Evolutionary conservation across 1,140 invertebrate genomes (phyloP).

Genomic region (Leptopilina boulardi): DNA sequence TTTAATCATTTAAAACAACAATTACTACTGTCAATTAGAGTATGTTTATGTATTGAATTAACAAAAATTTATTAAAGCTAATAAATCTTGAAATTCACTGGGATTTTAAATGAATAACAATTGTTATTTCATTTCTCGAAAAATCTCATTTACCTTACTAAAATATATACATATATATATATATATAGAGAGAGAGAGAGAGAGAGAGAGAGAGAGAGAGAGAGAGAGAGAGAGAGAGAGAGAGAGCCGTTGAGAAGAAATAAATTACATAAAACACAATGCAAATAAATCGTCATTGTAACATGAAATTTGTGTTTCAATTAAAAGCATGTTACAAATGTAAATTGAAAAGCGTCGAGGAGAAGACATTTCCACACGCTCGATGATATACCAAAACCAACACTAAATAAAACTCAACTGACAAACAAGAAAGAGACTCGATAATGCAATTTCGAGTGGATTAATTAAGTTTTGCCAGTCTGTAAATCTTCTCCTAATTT

Average conservation of each 20-base stretch:
- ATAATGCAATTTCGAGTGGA: constrained; percentile 21
- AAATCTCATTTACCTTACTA: constrained; percentile 6
- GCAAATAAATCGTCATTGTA: constrained; percentile 11
- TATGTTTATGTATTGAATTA: no score
- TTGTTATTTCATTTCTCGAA: not conserved
- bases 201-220: no score
- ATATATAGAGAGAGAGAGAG: no score
- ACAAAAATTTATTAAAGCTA: not conserved
- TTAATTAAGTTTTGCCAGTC: constrained; percentile 14
- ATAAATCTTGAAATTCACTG: not conserved
- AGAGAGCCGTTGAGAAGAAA: not conserved
- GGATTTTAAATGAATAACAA: not conserved
- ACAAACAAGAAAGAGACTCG: constrained; percentile 32
- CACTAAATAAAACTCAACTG: constrained; percentile 5
- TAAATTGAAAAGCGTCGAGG: constrained; percentile 17
- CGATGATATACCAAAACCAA: not conserved
- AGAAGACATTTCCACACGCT: not conserved
- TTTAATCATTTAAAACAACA: no score
- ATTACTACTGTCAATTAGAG: no score
- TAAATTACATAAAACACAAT: not conserved
- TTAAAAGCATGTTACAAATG: constrained; percentile 12
- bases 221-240: no score
- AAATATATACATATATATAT: no score
- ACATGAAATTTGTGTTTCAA: constrained; percentile 21
- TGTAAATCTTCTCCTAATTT: constrained; percentile 19